These are phyloP conservation scores for Caenorhabditis sp. DNA, from an alignment of 2,888 invertebrate species.

Conservation along the genomic window DNA sequence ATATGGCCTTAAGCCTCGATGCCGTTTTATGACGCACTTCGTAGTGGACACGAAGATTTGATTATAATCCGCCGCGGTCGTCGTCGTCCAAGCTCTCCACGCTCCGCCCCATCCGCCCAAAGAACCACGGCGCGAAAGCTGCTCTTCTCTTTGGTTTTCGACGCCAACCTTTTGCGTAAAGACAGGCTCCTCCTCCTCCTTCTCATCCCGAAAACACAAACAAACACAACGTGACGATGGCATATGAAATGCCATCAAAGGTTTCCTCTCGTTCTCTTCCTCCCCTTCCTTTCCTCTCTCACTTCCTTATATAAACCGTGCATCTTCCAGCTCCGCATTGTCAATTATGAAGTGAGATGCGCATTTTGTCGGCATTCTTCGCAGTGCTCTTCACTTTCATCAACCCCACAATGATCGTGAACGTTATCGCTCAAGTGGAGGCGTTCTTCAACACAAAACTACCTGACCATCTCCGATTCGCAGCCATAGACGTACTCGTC, in stretches of 20 bases:
- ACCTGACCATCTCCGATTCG: slow-evolving; percentile 51
- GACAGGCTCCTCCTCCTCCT: neutral
- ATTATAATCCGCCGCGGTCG: slow-evolving; percentile 59
- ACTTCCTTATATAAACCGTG: neutral
- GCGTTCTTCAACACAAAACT: slow-evolving; percentile 57
- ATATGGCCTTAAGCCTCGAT: slow-evolving; percentile 50
- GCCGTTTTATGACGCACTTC: slow-evolving; percentile 57
- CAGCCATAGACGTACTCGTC: slow-evolving; percentile 33
- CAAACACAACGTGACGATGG: slow-evolving; percentile 32
- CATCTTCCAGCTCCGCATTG: slow-evolving; percentile 37
- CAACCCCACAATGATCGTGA: slow-evolving; percentile 74
- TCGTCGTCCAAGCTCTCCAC: slow-evolving; percentile 9
- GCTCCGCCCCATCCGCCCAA: slow-evolving; percentile 33
- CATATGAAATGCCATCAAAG: slow-evolving; percentile 32
- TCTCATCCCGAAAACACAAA: slow-evolving; percentile 8
- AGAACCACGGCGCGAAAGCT: slow-evolving; percentile 35
- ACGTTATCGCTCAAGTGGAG: slow-evolving; percentile 66
- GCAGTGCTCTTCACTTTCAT: slow-evolving; percentile 75
- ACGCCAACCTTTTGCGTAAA: slow-evolving; percentile 53
- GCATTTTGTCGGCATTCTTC: slow-evolving; percentile 75
- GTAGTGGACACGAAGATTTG: slow-evolving; percentile 66
- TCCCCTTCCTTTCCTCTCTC: slow-evolving; percentile 13
- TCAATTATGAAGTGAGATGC: slow-evolving; percentile 67
- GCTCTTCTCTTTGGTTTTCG: slow-evolving; percentile 32
- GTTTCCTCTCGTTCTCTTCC: slow-evolving; percentile 19